These are phyloP conservation scores for Ornithoptera alexandrae DNA, from an alignment of 2,888 invertebrate genomes.

Conservation along the genomic window DNA sequence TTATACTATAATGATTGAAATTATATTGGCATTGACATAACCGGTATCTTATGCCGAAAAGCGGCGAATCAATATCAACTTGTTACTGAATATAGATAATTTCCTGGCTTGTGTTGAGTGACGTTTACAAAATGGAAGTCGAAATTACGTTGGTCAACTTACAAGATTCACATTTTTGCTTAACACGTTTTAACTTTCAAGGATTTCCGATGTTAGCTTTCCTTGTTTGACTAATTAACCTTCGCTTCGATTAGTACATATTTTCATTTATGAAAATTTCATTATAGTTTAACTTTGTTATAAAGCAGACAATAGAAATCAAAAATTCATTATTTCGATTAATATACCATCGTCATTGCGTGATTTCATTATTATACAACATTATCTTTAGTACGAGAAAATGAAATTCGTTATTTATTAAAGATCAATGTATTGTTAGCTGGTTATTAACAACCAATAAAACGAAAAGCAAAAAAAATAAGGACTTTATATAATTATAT, in stretches of 20 bases:
- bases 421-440: too few relatives aligned
- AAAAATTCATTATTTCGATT: not conserved
- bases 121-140: slow-evolving; percentile 29
- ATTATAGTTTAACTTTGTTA: slow-evolving; percentile 4
- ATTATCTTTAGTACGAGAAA: not conserved
- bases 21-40: slow-evolving; percentile 25
- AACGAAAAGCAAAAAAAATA: too few relatives aligned
- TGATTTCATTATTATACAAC: slow-evolving; percentile 1
- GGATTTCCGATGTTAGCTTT: slow-evolving; percentile 48
- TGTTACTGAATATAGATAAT: slow-evolving; percentile 32
- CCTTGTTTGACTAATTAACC: slow-evolving; percentile 45
- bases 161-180: slow-evolving; percentile 34
- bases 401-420: not conserved
- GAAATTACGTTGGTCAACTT: slow-evolving; percentile 29
- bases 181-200: slow-evolving; percentile 44
- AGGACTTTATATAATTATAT: too few relatives aligned
- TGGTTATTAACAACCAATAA: too few relatives aligned
- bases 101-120: slow-evolving; percentile 28
- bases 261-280: slow-evolving; percentile 13
- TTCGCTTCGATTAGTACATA: slow-evolving; percentile 32
- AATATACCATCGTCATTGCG: slow-evolving; percentile 1
- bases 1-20: slow-evolving; percentile 20
- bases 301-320: not conserved
- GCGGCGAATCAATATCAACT: slow-evolving; percentile 31
- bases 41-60: slow-evolving; percentile 27